Evolutionary conservation across 2,113 vertebrate genomes (phyloP), one percentile per base, ranked within the genome.

Genomic region (Sterrhoptilus dennistouni): DNA sequence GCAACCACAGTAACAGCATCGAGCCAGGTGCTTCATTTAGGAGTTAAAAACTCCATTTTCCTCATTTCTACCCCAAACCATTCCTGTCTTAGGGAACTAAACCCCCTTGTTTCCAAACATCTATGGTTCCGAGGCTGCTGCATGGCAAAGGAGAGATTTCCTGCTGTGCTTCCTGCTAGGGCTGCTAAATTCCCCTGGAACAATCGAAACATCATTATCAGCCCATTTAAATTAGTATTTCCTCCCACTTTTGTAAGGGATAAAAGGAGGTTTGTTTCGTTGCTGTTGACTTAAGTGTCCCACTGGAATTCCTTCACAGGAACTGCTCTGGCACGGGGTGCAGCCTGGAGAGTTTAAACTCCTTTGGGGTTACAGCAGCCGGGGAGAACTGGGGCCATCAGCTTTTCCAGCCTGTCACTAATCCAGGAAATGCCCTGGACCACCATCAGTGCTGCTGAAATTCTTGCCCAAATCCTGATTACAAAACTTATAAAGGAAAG

Each of bases 381-480:
- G 29, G 87, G 86, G 57, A 80, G 76, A 92, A 35, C 82, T 9
- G 0, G 71, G 77, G 52, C 80, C 81, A 56, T 76, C 74, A 45
- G 18, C 66, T 89, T 74, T 63, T 95, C 38, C 92, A 92, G 76
- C 35, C 60, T 90, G 36, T 81, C 81, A 42, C 86, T 89, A 92
- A 87, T 86, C 64, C 85, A 83, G 95, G 94, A 95, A 95, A 42
- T 76, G 92, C 83, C 83, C 77, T 54, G 64, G 93, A 83, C 83
- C 7, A 5, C 66, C 27, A 11, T 54, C 65, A 19, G 33, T 64
- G 29, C 65, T 95, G 66, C 77, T 83, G 74, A 83, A 76, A 86
- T 87, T 87, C 60, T 68, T 95, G 40, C 56, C 87, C 89, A 84
- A 91, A 57, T 31, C 52, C 83, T 45, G 80, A 69, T 87, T 71